These are phyloP conservation scores for Harpagifer antarcticus DNA, from an alignment of 2,797 vertebrate genomes.

Conservation along the genomic window DNA sequence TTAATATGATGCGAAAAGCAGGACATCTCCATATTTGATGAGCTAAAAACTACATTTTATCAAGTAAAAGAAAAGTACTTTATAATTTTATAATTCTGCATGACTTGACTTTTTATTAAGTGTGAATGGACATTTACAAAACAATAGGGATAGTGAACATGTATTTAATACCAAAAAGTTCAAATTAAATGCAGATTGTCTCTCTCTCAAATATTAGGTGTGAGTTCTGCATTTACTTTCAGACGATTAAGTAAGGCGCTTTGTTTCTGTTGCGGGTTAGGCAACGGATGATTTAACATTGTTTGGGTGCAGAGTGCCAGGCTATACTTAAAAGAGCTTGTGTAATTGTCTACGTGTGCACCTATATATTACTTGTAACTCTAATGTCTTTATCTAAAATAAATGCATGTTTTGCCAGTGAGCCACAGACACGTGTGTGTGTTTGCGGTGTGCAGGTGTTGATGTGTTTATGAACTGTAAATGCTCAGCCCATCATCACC, in stretches of 20 bases:
- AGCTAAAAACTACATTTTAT: too few relatives aligned
- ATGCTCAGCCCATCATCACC: conserved; percentile 43
- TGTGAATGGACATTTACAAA: not conserved
- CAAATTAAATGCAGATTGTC: not conserved
- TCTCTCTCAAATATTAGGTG: not conserved
- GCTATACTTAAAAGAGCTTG: conserved; percentile 42
- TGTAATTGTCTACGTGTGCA: conserved; percentile 15
- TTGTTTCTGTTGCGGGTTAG: conserved; percentile 21
- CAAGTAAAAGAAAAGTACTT: too few relatives aligned
- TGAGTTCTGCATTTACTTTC: conserved; percentile 20
- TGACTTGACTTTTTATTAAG: conserved; percentile 8
- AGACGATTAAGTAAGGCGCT: not conserved
- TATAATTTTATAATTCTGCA: not conserved
- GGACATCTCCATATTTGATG: too few relatives aligned
- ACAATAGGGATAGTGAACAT: not conserved
- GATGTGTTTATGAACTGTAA: conserved; percentile 36
- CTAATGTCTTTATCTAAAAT: conserved; percentile 7
- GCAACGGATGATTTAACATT: conserved; percentile 15
- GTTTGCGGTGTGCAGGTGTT: conserved; percentile 12
- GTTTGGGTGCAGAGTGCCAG: not conserved
- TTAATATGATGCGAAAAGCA: too few relatives aligned
- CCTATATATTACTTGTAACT: conserved; percentile 35
- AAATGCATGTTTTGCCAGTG: conserved; percentile 17
- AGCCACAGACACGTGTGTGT: not conserved
- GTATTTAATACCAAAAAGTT: not conserved